Evolutionary conservation across 2,797 vertebrate species (phyloP), one percentile per base, ranked within the genome.

Genomic region (Scleropages formosus): DNA sequence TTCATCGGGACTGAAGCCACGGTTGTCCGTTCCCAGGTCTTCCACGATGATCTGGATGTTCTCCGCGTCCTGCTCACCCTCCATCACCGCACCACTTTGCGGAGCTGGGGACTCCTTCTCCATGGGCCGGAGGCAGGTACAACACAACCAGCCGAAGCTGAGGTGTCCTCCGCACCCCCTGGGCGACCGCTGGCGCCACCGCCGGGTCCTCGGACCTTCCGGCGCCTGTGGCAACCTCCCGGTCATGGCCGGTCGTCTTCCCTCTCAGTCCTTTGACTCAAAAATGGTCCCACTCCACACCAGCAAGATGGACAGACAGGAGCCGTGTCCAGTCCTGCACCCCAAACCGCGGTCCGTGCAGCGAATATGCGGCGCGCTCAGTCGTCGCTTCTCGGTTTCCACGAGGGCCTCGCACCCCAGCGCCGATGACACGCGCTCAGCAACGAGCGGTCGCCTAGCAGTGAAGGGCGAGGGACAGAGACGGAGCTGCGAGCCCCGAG

Each of bases 381-480:
- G 31, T 39, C 31, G 31, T 39, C 6, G 6, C 31, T 39, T 31
- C 6, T 39, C 31, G 39, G 31, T 2, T 2, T 6, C 6, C 31
- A 39, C 31, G 6, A 2, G 31, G 31, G 31, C 39, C 31, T n/a
- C n/a, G n/a, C n/a, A 39, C 31, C 31, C 31, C 31, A 39, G 39
- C 39, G 31, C 31, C 31, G n/a, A n/a, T n/a, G n/a, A n/a, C n/a
- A n/a, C n/a, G n/a, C n/a, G n/a, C n/a, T n/a, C n/a, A n/a, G n/a
- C n/a, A n/a, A n/a, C n/a, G n/a, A n/a, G n/a, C n/a, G 81, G 90
- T 92, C 89, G 87, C 88, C 86, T 82, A 85, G 88, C 84, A 84
- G 80, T 84, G 68, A 63, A 24, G 47, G 76, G 61, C 51, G 75
- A 78, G 13, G 64, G 61, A 44, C 77, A 56, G 13, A 66, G 72